Conservation (phyloP, 2,113 vertebrate species). For the Paracanthobrama guichenoti region DNA sequence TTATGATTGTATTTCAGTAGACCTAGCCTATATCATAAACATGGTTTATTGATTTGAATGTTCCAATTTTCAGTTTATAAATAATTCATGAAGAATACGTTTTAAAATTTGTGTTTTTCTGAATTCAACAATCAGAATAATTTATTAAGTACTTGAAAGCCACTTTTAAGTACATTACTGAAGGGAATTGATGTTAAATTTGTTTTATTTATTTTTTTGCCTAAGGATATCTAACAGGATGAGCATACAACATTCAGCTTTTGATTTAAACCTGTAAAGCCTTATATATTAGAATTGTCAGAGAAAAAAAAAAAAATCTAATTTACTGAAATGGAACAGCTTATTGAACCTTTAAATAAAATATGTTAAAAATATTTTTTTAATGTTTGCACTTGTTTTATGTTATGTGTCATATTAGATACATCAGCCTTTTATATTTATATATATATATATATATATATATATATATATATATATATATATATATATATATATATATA, state of each 20-base stretch:
- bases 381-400: background rate
- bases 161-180: background rate
- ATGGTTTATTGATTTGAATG: too few relatives aligned
- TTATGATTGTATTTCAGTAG: too few relatives aligned
- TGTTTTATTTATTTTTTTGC: background rate
- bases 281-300: background rate
- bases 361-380: too few relatives aligned
- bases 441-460: too few relatives aligned
- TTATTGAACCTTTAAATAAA: too few relatives aligned
- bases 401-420: background rate
- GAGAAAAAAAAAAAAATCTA: background rate
- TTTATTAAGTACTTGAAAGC: background rate
- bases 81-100: too few relatives aligned
- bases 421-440: background rate
- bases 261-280: background rate
- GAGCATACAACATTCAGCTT: background rate
- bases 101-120: too few relatives aligned
- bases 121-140: background rate
- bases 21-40: too few relatives aligned
- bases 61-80: too few relatives aligned
- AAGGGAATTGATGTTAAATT: background rate
- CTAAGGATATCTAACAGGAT: background rate
- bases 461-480: too few relatives aligned
- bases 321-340: too few relatives aligned
- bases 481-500: too few relatives aligned